A percentile compares a stretch with the other conserved stretches of the same genome.
Evolutionary conservation across 1,140 invertebrate genomes (phyloP).

Genomic region (Euwallacea similis): DNA sequence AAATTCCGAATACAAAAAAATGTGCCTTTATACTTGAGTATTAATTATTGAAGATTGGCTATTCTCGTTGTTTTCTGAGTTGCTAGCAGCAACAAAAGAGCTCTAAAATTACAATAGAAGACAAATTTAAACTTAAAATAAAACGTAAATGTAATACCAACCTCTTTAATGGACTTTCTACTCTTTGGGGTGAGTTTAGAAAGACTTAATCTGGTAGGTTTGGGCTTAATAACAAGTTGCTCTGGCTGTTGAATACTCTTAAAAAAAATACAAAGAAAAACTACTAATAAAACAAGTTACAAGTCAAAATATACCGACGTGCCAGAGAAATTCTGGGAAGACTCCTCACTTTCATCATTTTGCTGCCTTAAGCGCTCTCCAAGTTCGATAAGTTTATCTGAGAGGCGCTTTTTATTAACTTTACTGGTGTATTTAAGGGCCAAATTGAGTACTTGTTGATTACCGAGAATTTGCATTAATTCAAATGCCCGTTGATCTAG

Average conservation of each 20-base stretch:
- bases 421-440: constrained; percentile 86
- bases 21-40: too few species aligned
- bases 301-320: constrained; percentile 1
- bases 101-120: too few species aligned
- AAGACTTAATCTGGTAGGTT: constrained; percentile 3
- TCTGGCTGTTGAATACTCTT: not conserved
- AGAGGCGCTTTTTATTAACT: constrained; percentile 73
- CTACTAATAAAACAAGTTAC: constrained; percentile 5
- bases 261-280: not conserved
- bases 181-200: not conserved
- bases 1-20: too few species aligned
- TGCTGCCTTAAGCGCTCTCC: constrained; percentile 41
- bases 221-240: constrained; percentile 33
- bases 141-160: not conserved
- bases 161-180: not conserved
- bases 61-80: too few species aligned
- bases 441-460: constrained; percentile 74
- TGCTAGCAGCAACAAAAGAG: too few species aligned
- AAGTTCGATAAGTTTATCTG: constrained; percentile 66
- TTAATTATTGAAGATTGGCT: too few species aligned
- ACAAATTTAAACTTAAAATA: too few species aligned
- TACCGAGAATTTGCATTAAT: constrained; percentile 79
- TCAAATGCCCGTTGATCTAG: constrained; percentile 85
- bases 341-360: constrained; percentile 18
- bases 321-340: not conserved